phyloP scores from a whole-genome alignment of 1,140 invertebrate genomes.

The Philopotamus ludificatus region DNA sequence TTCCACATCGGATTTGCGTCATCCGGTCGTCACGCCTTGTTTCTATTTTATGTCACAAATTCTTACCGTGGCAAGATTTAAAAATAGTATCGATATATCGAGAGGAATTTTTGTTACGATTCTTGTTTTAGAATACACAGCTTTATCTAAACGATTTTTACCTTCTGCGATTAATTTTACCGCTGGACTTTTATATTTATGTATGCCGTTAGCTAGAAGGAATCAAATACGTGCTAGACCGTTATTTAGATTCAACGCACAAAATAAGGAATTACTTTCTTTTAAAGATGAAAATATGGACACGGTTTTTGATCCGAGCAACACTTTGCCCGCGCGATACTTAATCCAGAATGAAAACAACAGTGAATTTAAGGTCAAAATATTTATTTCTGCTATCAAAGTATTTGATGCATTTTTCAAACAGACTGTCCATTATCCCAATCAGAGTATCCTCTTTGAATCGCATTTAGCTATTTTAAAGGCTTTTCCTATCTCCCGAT shows the following conservation, averaged over 20 bases:
- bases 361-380: no score
- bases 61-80: constrained; percentile 63
- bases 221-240: constrained; percentile 61
- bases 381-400: constrained; percentile 54
- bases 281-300: no score
- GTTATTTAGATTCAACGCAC: constrained; percentile 63
- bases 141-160: constrained; percentile 76
- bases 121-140: constrained; percentile 75
- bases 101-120: constrained; percentile 77
- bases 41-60: constrained; percentile 82
- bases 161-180: constrained; percentile 79
- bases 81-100: constrained; percentile 65
- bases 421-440: constrained; percentile 56
- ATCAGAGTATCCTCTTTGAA: constrained; percentile 51
- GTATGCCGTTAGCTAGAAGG: constrained; percentile 57
- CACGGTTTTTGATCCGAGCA: no score
- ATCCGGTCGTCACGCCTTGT: constrained; percentile 81
- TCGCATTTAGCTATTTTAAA: constrained; percentile 49
- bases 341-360: no score
- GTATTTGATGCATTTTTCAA: constrained; percentile 61
- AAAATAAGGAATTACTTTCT: no score
- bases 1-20: constrained; percentile 85
- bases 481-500: constrained; percentile 59
- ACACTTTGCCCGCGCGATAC: no score
- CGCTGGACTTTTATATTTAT: constrained; percentile 65